Conservation (phyloP, 2,888 invertebrate genomes). For the Hydrotaea cyrtoneurina region DNA sequence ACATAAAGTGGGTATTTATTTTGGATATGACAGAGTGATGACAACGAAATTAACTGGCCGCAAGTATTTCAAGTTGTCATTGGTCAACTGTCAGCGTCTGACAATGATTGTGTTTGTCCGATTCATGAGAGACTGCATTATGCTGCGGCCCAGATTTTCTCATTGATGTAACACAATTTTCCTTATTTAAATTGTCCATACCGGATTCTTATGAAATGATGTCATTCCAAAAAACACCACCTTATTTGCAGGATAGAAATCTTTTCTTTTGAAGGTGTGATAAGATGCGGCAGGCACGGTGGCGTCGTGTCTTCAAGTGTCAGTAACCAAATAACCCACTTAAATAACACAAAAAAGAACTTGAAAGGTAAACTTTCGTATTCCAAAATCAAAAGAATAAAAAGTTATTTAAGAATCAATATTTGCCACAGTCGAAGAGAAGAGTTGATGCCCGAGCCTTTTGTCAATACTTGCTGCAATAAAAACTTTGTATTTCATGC, state of each 20-base stretch:
- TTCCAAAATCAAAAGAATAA: slow-evolving; percentile 19
- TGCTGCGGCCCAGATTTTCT: no score
- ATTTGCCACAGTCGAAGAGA: slow-evolving; percentile 47
- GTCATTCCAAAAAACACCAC: not conserved
- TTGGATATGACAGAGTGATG: not conserved
- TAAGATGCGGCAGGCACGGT: slow-evolving; percentile 10
- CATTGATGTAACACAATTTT: no score
- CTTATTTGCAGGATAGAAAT: not conserved
- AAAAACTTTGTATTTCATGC: not conserved
- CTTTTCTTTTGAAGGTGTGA: not conserved
- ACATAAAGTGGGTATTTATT: slow-evolving; percentile 14
- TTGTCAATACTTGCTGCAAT: not conserved
- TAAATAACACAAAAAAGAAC: slow-evolving; percentile 42
- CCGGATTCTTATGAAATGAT: no score
- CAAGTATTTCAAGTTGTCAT: not conserved
- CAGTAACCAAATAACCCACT: slow-evolving; percentile 65
- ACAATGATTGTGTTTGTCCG: no score
- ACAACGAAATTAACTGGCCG: not conserved
- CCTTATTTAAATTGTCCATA: no score
- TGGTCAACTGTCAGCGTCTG: no score
- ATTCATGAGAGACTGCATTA: no score
- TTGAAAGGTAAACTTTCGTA: slow-evolving; percentile 51
- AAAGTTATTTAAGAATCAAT: slow-evolving; percentile 63
- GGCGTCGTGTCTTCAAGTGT: slow-evolving; percentile 44
- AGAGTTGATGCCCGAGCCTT: not conserved